Evolutionary conservation across 2,888 invertebrate species (phyloP), one percentile per base, ranked within the genome.

Genomic region (Hybos culiciformis): DNA sequence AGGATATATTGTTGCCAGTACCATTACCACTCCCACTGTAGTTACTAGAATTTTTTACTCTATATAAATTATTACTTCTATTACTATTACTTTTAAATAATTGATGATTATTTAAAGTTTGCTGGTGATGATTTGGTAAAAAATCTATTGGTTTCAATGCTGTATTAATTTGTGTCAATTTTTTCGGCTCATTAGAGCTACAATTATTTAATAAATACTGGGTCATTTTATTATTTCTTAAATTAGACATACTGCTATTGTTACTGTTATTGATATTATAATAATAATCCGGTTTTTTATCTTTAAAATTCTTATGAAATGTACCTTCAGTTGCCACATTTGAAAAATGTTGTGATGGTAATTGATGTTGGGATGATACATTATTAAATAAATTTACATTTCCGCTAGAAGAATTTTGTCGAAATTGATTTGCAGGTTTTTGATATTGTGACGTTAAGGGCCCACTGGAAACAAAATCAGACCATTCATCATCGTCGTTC

Each of bases 381-480:
- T 32, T 17, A 32, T 17, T 32, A 14, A 32, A 17, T 32, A 6
- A 32, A 17, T 14, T 29, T 29, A 14, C 11, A 8, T 29, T 29
- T 14, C 29, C 1, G 5, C 5, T 11, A 34, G 3, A 11, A 9
- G 18, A 14, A 32, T 2, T 14, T 15, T 15, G 14, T 19, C 19
- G 19, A 34, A 18, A 18, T 34, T 19, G 9, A 14, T 18, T 11
- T 6, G 18, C 11, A 7, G n/a, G 5, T 31, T n/a, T n/a, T 17
- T 15, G 11, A 11, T 14, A 17, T 18, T 8, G 11, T 11, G 18
- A 19, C 19, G 34, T 18, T 11, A 12, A 34, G n/a, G 70, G 63
- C 9, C 63, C 61, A 52, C 68, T 69, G n/a, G 71, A 72, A 5
- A 73, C 70, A 56, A 72, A 73, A 51, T 73, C 73, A 4, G 70